Evolutionary conservation across 2,797 vertebrate species (phyloP).

Genomic region (Cyclura pinguis): DNA sequence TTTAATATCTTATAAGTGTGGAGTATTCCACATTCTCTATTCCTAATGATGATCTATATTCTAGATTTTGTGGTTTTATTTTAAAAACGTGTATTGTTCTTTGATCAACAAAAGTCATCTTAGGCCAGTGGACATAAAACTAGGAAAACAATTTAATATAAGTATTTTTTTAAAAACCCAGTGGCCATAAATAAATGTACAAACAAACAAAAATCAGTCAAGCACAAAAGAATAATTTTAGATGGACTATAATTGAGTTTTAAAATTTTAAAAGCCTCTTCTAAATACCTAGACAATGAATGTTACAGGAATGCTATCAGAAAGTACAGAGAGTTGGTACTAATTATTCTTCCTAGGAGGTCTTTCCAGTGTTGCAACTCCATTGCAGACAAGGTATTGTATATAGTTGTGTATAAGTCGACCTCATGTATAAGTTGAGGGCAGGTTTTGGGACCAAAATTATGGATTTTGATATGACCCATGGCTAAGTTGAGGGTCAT

Average conservation of each 20-base stretch:
- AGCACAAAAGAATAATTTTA: neutral
- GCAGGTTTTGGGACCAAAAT: no score
- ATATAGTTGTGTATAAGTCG: no score
- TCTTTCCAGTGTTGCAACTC: neutral
- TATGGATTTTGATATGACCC: no score
- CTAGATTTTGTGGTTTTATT: neutral
- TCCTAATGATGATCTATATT: neutral
- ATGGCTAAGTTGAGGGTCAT: no score
- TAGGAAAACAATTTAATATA: neutral
- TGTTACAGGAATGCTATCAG: neutral
- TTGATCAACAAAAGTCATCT: neutral
- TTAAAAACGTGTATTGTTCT: neutral
- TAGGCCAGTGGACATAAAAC: neutral
- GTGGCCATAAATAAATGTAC: no score
- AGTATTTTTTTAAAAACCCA: neutral
- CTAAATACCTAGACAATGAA: neutral
- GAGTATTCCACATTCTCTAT: neutral
- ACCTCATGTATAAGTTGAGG: no score
- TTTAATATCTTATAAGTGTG: neutral
- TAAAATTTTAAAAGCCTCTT: neutral
- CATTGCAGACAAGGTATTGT: neutral
- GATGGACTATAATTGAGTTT: neutral
- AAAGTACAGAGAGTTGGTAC: neutral
- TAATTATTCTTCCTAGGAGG: neutral
- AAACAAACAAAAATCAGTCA: no score